Conservation (phyloP, 2,888 invertebrate species). For the Andrena hattorfiana region DNA sequence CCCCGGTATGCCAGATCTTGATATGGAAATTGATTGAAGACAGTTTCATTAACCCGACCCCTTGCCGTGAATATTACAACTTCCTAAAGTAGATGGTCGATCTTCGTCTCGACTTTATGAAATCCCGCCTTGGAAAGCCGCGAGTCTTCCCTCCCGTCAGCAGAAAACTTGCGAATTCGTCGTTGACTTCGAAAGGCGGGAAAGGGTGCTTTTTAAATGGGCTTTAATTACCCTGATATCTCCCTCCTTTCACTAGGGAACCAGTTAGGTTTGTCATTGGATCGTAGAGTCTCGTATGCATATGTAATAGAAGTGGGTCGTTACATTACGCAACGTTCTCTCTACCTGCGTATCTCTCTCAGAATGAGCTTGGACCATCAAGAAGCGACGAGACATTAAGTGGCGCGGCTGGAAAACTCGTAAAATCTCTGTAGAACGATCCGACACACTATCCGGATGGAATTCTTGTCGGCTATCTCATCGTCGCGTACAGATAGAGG, state of each 20-base stretch:
- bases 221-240: constrained; percentile 1
- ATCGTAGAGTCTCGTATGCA: constrained; percentile 25
- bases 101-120: constrained; percentile 28
- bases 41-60: constrained; percentile 26
- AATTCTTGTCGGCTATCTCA: neutral
- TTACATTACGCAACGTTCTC: constrained; percentile 31
- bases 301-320: constrained; percentile 36
- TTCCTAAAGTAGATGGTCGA: neutral
- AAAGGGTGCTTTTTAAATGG: neutral
- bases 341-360: constrained; percentile 44
- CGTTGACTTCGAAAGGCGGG: neutral
- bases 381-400: constrained; percentile 22
- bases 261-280: neutral
- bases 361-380: constrained; percentile 39
- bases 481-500: neutral
- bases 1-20: constrained; percentile 12
- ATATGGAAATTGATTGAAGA: constrained; percentile 36
- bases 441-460: constrained; percentile 28
- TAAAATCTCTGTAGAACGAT: constrained; percentile 42
- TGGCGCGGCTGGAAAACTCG: constrained; percentile 38
- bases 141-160: constrained; percentile 16
- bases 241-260: too few relatives aligned
- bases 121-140: constrained; percentile 12
- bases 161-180: constrained; percentile 30
- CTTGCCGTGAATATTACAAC: neutral